Evolutionary conservation across 2,888 invertebrate species (phyloP), one percentile per base, ranked within the genome.

Genomic region (Spialia ferax): DNA sequence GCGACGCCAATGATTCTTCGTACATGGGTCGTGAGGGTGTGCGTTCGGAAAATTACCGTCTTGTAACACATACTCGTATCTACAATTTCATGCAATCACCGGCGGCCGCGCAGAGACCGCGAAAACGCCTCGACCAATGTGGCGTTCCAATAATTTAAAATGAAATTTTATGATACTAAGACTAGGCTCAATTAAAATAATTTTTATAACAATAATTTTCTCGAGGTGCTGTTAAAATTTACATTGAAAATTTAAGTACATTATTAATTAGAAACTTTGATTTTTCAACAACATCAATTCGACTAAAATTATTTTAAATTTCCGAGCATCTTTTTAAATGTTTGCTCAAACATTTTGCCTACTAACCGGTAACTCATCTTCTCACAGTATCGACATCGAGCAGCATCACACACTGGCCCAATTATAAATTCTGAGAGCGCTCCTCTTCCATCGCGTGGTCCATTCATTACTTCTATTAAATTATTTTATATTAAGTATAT

Each of bases 201-300:
- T 85, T 85, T 63, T 62, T 48, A 83, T 89, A 88, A 87, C 81
- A 82, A 88, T 87, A 87, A 78, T 83, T 83, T 87, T 84, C 77
- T 85, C 86, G 83, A 89, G 84, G 92, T 93, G 93, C 90, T 84
- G 82, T 86, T 84, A 87, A 84, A 90, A 89, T 92, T 92, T 91
- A 92, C 92, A 91, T 89, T 90, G 91, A 91, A 90, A 87, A 75
- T 89, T 88, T 93, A 93, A 93, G 93, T 93, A 93, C 93, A 91
- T 88, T 90, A 89, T 82, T 86, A 86, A 87, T 91, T 89, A 91
- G 90, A 92, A 91, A 92, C 89, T 90, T 92, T 89, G 86, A 89
- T 89, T 91, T 88, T 87, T 88, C 76, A 93, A 93, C 92, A 93
- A 93, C 92, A 93, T 92, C 93, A 87, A 93, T 93, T 91, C 86